Evolutionary conservation across 2,113 vertebrate species (phyloP), one percentile per base, ranked within the genome.

Genomic region (Prunella fulvescens): DNA sequence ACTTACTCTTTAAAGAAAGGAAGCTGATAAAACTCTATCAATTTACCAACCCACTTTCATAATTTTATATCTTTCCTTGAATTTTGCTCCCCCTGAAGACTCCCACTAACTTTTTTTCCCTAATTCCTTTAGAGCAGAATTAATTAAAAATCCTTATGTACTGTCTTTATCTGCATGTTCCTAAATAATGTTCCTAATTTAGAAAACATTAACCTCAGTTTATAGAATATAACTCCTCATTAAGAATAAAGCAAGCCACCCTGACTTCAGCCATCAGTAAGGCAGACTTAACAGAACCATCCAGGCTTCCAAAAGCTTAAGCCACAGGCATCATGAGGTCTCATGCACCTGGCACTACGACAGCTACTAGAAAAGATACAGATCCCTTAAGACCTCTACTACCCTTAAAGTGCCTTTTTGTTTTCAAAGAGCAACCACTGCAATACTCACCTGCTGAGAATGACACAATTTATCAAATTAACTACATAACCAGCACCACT

Each of bases 311-410:
- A 47, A 56, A 86, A n/a, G 4, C 15, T 67, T n/a, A 74, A 67
- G 35, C 19, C 62, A 57, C 2, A 2, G n/a, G 28, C 31, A 88
- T 12, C 1, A 0, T 24, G 28, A 51, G 7, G 19, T 9, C 14
- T 29, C 37, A 44, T 44, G 18, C 40, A 45, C 23, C 2, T 0
- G 89, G 74, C 28, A 26, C 20, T 54, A 5, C 0, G 6, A 40
- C 35, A 70, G 57, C 23, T 33, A 37, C 18, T 6, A 50, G 54
- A 18, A 61, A 81, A 85, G 28, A 76, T 3, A 39, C 10, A 85
- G 28, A 76, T 33, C 9, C 10, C 14, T 40, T 0, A 1, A 69
- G 19, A 72, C 24, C 17, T 56, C 17, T 13, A 67, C 7, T 7
- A 58, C 6, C 5, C 39, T 51, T 40, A 60, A 56, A 60, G 19